Base-by-base conservation (phyloP, 1,140 invertebrate genomes). In the Drosophila setifemur region DNA sequence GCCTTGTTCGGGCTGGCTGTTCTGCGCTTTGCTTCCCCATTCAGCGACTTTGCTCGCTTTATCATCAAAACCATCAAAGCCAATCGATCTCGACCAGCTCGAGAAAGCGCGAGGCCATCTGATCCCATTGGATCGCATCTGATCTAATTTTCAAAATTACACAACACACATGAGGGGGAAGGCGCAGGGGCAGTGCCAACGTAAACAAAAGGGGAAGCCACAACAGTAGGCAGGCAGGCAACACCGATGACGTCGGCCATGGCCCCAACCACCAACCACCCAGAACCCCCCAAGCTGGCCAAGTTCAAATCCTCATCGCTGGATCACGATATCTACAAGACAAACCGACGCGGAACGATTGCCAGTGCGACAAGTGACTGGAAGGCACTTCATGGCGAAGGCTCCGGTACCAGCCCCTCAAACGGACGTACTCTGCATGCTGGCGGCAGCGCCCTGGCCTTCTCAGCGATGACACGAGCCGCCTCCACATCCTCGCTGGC, bases 271-370 rank as follows among this genome's bases (percentile, higher is more conserved):
- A 49, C 61, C 50, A 47, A 53, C 48, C 42, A 68, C 33, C 21
- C 47, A 29, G 33, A 40, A 6, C 39, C 12, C 14, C 54, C 73
- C 19, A 74, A 73, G 42, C 58, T 89, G 40, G 55, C 63, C 37
- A 89, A 85, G 63, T 77, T 83, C 48, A 89, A 89, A 40, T 89
- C 87, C 25, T 83, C 87, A 3, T 89, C 87, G 9, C 39, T 89
- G 37, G 87, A 89, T 42, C 78, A 89, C 54, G 87, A 89, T 54
- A 89, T 89, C 29, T 89, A 87, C 26, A 63, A 73, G 11, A 73
- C 83, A 5, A 89, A 89, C 37, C 76, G 87, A 33, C 81, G 81
- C 11, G 61, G 81, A 37, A 86, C 81, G 5, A 86, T 85, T 11
- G 81, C 63, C 19, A 76, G 81, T 7, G 72, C 81, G 4, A 42